Conservation (phyloP, 2,797 vertebrate species). For the Microctenopoma steveboyesi region DNA sequence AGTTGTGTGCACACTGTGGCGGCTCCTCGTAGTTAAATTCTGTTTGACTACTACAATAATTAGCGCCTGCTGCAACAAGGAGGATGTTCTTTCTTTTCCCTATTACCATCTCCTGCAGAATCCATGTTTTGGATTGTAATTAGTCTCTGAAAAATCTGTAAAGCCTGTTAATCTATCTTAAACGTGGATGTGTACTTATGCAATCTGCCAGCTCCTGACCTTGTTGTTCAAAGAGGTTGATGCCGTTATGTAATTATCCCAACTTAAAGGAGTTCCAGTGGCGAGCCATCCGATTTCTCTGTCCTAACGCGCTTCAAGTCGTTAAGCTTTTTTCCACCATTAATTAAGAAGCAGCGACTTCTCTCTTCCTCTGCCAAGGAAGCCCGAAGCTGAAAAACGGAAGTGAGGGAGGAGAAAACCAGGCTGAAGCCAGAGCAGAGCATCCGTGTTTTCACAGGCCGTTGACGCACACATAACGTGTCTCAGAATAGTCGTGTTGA, state of each 20-base stretch:
- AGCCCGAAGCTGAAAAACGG: slow-evolving; percentile 41
- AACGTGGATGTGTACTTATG: background rate
- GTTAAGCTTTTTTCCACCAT: slow-evolving; percentile 57
- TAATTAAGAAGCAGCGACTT: slow-evolving; percentile 66
- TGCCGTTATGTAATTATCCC: slow-evolving; percentile 61
- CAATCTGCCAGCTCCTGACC: slow-evolving; percentile 10
- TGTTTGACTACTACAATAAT: slow-evolving; percentile 4
- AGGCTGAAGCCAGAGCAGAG: slow-evolving; percentile 27
- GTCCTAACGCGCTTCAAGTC: slow-evolving; percentile 34
- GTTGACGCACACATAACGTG: slow-evolving; percentile 31
- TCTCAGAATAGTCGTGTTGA: slow-evolving; percentile 52
- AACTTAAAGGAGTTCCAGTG: slow-evolving; percentile 56
- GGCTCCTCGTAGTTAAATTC: slow-evolving; percentile 12
- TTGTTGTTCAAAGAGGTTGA: slow-evolving; percentile 26
- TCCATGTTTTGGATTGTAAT: background rate
- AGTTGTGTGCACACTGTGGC: background rate
- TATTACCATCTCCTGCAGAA: background rate
- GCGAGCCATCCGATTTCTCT: slow-evolving; percentile 31
- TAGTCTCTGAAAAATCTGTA: background rate
- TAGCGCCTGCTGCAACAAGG: background rate
- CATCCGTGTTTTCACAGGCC: slow-evolving; percentile 45
- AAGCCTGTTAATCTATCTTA: background rate
- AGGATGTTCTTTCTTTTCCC: background rate
- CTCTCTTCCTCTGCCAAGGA: slow-evolving; percentile 64
- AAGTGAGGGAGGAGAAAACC: slow-evolving; percentile 8